phyloP scores from a whole-genome alignment of 2,113 vertebrate genomes.

The Petrocephalus zakoni region DNA sequence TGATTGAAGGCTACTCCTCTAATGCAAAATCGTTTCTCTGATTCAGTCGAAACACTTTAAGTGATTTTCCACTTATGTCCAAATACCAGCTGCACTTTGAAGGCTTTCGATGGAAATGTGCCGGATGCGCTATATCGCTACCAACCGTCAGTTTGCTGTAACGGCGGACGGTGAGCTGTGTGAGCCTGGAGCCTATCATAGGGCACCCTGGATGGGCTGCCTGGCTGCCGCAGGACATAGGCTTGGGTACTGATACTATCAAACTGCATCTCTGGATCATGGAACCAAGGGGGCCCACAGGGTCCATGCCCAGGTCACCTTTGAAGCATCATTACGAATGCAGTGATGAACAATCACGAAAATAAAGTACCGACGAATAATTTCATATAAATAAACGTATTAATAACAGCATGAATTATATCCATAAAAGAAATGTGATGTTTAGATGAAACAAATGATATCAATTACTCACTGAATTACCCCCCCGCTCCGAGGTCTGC shows the following conservation, averaged over 20 bases:
- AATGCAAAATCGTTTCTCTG: neutral
- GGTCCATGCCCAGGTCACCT: neutral
- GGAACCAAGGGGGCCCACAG: neutral
- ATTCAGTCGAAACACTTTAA: neutral
- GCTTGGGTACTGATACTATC: neutral
- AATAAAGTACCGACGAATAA: neutral
- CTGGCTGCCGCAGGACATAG: neutral
- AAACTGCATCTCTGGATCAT: neutral
- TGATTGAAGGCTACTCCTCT: neutral
- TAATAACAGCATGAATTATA: neutral
- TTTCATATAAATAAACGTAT: neutral
- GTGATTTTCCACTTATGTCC: neutral
- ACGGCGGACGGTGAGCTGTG: neutral
- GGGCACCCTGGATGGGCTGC: neutral
- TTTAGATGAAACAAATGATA: neutral
- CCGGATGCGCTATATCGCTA: neutral
- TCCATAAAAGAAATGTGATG: neutral
- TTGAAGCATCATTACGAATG: neutral
- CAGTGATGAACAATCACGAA: neutral
- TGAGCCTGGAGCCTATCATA: neutral
- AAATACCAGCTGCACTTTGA: neutral
- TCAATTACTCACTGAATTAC: neutral
- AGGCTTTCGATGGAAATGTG: neutral
- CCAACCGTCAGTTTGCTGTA: neutral
- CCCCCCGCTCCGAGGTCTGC: neutral